Conservation (phyloP, 1,140 invertebrate species). For the Phthorimaea operculella region DNA sequence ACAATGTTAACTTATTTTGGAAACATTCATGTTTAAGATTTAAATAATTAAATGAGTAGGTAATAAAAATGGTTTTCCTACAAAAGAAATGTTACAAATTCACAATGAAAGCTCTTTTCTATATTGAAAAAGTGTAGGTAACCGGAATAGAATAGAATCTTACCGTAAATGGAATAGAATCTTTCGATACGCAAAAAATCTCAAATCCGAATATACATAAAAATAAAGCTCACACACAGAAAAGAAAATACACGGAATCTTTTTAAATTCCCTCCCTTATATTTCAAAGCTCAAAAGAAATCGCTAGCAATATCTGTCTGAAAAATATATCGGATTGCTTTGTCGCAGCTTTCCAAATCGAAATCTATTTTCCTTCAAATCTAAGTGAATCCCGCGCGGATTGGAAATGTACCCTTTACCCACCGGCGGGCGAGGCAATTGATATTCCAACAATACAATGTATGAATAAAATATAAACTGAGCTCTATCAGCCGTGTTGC, state of each 20-base stretch:
- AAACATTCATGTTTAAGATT: too few relatives aligned
- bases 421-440: conserved; percentile 66
- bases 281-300: conserved; percentile 68
- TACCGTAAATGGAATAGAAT: too few relatives aligned
- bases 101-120: too few relatives aligned
- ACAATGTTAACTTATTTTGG: too few relatives aligned
- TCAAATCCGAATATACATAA: conserved; percentile 1
- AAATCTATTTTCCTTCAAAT: conserved; percentile 69
- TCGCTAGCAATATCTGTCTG: conserved; percentile 68
- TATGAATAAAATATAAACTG: conserved; percentile 69
- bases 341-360: conserved; percentile 67
- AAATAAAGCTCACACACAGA: conserved; percentile 15
- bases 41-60: too few relatives aligned
- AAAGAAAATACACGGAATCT: conserved; percentile 45
- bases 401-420: conserved; percentile 68
- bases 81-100: too few relatives aligned
- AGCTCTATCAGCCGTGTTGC: conserved; percentile 59
- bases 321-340: conserved; percentile 69
- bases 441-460: conserved; percentile 68
- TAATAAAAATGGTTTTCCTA: too few relatives aligned
- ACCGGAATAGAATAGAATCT: too few relatives aligned
- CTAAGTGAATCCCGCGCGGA: conserved; percentile 68
- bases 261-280: conserved; percentile 59
- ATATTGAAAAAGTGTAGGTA: too few relatives aligned
- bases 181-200: too few relatives aligned